Evolutionary conservation across 2,888 invertebrate genomes (phyloP), one percentile per base, ranked within the genome.

Genomic region (Pterobdella sp.): DNA sequence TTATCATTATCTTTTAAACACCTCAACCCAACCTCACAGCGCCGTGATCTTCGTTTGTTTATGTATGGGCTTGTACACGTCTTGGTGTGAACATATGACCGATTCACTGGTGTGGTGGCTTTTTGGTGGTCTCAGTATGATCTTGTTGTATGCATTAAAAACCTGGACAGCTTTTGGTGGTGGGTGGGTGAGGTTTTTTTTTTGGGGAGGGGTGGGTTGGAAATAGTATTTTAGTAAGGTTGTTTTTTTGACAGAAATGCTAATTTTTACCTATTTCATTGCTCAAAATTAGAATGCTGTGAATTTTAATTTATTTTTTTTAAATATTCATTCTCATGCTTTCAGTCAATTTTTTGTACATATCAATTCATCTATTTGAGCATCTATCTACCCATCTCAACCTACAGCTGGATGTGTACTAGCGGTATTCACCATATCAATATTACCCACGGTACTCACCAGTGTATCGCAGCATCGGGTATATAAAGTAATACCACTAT

Each of bases 361-460:
- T 18, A 18, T 42, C 42, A 42, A 18, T 18, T 14, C 18, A 42
- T 14, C 7, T 18, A 22, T 26, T 56, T n/a, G 3, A 56, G 26
- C 3, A 22, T 18, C 4, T 26, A 56, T 26, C n/a, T 26, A 4
- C n/a, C 7, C 18, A 56, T 18, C 34, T 31, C 66, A 10, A 42
- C 22, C 36, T 70, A 4, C 76, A 82, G 83, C 81, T 72, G 83
- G 83, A 4, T 72, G 81, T 4, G 65, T 80, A 2, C 74, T 82
- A n/a, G 81, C 80, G 18, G 76, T 81, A 1, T 83, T 79, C 75
- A 79, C 79, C 18, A 77, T 81, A 79, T 81, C 82, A 10, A 68
- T 83, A n/a, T 82, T 82, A 82, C 82, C 82, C 2, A 77, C 77
- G 72, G 78, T 82, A 77, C 72, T 80, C 1, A 80, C 81, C 73